Base-by-base conservation (phyloP, 2,113 vertebrate genomes). In the Nyctereutes procyonoides region DNA sequence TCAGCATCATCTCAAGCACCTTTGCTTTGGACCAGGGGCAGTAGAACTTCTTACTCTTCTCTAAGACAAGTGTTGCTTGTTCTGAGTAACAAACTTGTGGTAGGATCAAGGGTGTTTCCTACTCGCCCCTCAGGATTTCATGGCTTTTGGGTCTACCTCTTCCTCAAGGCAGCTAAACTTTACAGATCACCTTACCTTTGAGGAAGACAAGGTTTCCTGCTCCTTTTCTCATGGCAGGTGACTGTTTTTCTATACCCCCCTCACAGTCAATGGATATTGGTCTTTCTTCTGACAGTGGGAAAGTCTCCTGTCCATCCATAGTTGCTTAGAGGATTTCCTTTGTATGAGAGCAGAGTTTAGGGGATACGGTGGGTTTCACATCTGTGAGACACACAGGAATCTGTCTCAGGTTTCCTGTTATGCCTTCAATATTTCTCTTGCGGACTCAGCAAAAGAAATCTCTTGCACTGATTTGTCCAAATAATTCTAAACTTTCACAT, bases 381-480 rank as follows among this genome's bases (percentile, higher is more conserved):
- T 95, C n/a, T 55, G 6, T 82, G 60, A 85, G 65, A 38, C 13
- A 71, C 48, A 73, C 2, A 8, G 4, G 16, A 20, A 4, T 62
- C 17, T 28, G 26, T 73, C 12, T 35, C n/a, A 81, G 80, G 35
- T 69, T 83, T 91, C 77, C 65, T 73, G 14, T 82, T 85, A 43
- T 62, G 56, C 19, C 51, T 77, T 89, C 7, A 26, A 0, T 14
- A 48, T 84, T 91, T 90, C 30, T 91, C 30, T 58, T 95, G 11
- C 91, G 77, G 93, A 76, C 4, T 93, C 53, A 80, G 58, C 51
- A 38, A 88, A 97, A 92, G 38, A 0, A 91, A 84, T 85, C 24
- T 3, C 90, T 95, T 95, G 58, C 93, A 38, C 71, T 48, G 71
- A 5, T 1, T 3, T 53, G 71, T 88, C 35, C 24, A 20, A 32